Evolutionary conservation across 2,113 vertebrate species (phyloP), one percentile per base, ranked within the genome.

Genomic region (Bubalus kerabau): DNA sequence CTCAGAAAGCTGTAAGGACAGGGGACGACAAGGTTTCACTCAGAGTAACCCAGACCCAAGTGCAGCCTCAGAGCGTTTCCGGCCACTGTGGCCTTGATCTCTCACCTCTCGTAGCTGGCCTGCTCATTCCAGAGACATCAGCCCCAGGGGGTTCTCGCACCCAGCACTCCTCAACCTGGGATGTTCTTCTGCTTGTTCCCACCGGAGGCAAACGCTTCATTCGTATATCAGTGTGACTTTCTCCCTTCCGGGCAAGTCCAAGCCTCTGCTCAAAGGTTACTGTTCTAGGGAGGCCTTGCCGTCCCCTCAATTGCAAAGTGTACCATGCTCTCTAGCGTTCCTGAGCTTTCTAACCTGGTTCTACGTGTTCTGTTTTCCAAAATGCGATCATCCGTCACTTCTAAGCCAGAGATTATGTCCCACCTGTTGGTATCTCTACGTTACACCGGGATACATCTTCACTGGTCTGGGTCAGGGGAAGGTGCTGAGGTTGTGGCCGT

Each of bases 261-360:
- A 1, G 4, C 28, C 56, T 91, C 30, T 26, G 32, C 28, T 78
- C 56, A 36, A 1, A 24, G 10, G 84, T 7, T 23, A 7, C 1
- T 9, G 5, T 81, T 9, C 40, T 13, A 11, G 10, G 48, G 9
- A 40, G 23, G 14, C 24, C 43, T 40, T 30, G 12, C 17, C 1
- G 1, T 57, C 52, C 14, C 0, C 36, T 5, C 0, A 1, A 0
- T 2, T 3, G 14, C 14, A 7, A 5, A 3, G 4, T 1, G 4
- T n/a, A 4, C 50, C 13, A 1, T 8, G 52, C 17, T 46, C 7
- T 6, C 5, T 17, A 1, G 32, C 5, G 0, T 60, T 19, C 30
- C 5, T 3, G 10, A 11, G 13, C 5, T 2, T 78, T 56, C 26
- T 7, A 21, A 24, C 7, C 17, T 30, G 12, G 15, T 4, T 43